Evolutionary conservation across 2,797 vertebrate genomes (phyloP).

Genomic region (Microtus californicus): DNA sequence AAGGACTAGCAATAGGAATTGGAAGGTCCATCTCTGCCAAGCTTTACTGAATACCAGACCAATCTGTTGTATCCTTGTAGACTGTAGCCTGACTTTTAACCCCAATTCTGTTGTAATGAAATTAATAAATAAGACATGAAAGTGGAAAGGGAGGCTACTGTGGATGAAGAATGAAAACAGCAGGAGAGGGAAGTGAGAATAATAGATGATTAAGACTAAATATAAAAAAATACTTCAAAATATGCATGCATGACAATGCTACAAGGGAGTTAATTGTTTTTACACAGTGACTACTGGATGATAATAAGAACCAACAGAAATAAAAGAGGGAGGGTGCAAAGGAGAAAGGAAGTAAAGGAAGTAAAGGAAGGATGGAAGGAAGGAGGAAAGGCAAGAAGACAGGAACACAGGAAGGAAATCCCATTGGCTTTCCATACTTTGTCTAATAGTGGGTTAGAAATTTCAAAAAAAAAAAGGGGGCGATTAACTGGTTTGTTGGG

Average conservation of each 20-base stretch:
- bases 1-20: neutral
- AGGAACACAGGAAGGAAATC: neutral
- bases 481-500: no score
- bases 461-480: no score
- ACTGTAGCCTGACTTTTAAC: neutral
- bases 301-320: neutral
- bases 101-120: neutral
- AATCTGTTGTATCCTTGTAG: neutral
- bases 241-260: no score
- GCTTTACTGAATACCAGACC: neutral
- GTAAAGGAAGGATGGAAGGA: no score
- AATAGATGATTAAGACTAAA: no score
- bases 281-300: neutral
- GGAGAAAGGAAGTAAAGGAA: neutral
- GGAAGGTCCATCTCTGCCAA: neutral
- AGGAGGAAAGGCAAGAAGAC: no score
- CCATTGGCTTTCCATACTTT: accelerated
- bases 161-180: no score
- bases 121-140: neutral
- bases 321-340: neutral
- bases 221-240: neutral
- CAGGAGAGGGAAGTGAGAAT: neutral
- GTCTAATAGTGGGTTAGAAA: neutral
- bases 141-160: neutral
- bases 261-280: neutral